phyloP scores from a whole-genome alignment of 2,113 vertebrate species.

The Dipodomys merriami region DNA sequence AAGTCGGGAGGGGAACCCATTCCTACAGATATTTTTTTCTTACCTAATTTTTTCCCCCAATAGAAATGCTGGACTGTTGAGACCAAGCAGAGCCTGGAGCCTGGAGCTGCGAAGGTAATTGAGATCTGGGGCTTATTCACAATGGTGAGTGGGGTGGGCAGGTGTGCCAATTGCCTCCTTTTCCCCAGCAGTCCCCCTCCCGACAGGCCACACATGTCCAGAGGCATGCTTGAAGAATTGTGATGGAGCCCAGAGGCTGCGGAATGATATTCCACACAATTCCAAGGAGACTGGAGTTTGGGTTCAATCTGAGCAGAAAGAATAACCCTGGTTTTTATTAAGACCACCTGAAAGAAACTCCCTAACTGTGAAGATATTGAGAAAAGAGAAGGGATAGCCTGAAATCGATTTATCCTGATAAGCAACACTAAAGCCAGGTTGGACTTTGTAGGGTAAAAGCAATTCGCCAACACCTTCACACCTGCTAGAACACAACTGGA shows the following conservation, averaged over 20 bases:
- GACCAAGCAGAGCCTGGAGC: neutral
- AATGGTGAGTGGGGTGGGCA: neutral
- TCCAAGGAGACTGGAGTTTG: neutral
- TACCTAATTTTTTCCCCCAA: neutral
- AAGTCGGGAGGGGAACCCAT: neutral
- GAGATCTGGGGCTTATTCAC: neutral
- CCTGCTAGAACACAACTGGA: neutral
- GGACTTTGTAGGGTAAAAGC: neutral
- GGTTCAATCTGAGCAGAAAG: neutral
- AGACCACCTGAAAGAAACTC: neutral
- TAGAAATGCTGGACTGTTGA: neutral
- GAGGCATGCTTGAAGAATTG: neutral
- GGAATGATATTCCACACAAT: neutral
- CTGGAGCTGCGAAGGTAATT: neutral
- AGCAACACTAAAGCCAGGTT: neutral
- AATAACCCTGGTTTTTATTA: neutral
- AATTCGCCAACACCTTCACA: neutral
- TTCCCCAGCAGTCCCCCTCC: no score
- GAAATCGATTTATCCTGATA: neutral
- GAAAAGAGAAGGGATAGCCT: neutral
- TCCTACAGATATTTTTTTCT: neutral
- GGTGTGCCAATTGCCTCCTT: no score
- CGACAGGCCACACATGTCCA: neutral
- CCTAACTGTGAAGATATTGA: neutral
- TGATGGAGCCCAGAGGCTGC: accelerated